Conservation (phyloP, 2,113 vertebrate genomes). For the Gallinago paraguaiae region DNA sequence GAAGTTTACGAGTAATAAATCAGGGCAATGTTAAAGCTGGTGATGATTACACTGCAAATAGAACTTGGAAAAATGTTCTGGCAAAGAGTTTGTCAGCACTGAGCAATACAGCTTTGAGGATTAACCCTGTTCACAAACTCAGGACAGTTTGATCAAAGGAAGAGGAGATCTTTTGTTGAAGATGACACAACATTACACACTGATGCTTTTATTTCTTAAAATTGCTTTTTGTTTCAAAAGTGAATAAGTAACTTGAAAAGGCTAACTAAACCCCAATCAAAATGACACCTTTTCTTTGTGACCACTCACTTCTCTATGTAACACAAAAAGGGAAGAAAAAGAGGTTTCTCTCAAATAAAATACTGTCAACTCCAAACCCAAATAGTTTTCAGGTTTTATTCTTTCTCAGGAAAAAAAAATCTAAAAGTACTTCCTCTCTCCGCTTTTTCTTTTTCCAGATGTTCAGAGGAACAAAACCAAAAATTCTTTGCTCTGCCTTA, state of each 20-base stretch:
- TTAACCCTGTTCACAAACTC: neutral
- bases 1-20: slow-evolving; percentile 1
- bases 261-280: neutral
- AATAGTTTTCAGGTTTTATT: neutral
- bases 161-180: neutral
- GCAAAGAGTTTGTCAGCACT: neutral
- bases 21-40: neutral
- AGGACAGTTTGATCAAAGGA: neutral
- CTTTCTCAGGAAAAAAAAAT: neutral
- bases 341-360: neutral
- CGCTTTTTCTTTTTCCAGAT: neutral
- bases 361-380: neutral
- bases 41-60: neutral
- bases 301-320: neutral
- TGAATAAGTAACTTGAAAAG: neutral
- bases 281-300: neutral
- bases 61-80: neutral
- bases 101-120: neutral
- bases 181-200: neutral
- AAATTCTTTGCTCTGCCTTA: neutral
- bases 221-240: neutral
- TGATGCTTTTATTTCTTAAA: neutral
- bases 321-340: neutral
- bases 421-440: neutral
- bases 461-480: neutral